phyloP scores from a whole-genome alignment of 2,888 invertebrate species.

The Chrysolina americana region DNA sequence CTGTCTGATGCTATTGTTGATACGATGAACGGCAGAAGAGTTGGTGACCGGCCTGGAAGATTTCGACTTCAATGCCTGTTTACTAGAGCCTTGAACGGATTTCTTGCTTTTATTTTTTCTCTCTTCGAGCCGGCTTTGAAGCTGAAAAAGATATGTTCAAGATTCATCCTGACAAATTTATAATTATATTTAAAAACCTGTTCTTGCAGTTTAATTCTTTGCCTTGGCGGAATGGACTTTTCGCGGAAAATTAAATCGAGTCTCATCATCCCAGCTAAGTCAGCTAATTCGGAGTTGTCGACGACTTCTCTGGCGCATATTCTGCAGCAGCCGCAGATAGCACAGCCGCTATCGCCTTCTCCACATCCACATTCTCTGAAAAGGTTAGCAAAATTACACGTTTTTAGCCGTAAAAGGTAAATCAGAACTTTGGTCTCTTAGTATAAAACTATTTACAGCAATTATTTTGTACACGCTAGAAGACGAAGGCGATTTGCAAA shows the following conservation, averaged over 20 bases:
- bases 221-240: constrained; percentile 69
- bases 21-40: constrained; percentile 60
- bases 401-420: background rate
- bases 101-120: constrained; percentile 71
- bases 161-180: background rate
- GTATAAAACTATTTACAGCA: too few relatives aligned
- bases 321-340: constrained; percentile 92
- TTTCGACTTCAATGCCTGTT: constrained; percentile 62
- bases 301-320: constrained; percentile 84
- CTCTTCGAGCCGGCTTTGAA: constrained; percentile 74
- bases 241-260: constrained; percentile 72
- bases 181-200: constrained; percentile 62
- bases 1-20: constrained; percentile 62
- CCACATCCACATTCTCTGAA: constrained; percentile 94
- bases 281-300: constrained; percentile 73
- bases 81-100: constrained; percentile 65
- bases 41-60: constrained; percentile 54
- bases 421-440: too few relatives aligned
- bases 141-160: constrained; percentile 46
- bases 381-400: constrained; percentile 30
- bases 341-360: constrained; percentile 94
- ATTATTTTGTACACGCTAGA: too few relatives aligned
- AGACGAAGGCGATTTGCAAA: too few relatives aligned
- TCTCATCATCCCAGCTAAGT: constrained; percentile 73
- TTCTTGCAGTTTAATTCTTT: constrained; percentile 74